Evolutionary conservation across 2,888 invertebrate species (phyloP).

Genomic region (Apantesis nais): DNA sequence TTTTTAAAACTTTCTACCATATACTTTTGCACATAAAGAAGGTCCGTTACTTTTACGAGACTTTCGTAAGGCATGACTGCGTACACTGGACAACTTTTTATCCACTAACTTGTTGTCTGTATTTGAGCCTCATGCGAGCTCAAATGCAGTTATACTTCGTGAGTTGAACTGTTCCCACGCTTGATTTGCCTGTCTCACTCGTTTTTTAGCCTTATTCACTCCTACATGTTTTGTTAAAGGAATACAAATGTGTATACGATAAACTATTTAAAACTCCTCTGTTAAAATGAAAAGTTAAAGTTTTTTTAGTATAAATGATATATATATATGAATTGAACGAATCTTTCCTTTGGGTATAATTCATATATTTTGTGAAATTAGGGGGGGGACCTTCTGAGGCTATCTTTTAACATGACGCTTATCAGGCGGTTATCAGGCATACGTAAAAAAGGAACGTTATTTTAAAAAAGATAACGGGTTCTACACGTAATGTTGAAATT

Average conservation of each 20-base stretch:
- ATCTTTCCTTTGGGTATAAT: too few species aligned
- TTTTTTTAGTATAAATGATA: neutral
- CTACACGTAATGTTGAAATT: neutral
- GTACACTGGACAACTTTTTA: slow-evolving; percentile 58
- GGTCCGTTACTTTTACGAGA: slow-evolving; percentile 56
- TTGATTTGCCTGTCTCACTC: slow-evolving; percentile 55
- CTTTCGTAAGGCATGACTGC: slow-evolving; percentile 58
- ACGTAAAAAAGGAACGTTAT: neutral
- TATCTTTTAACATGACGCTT: neutral
- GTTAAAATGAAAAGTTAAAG: neutral
- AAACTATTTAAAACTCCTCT: neutral
- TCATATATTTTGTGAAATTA: neutral
- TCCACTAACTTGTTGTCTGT: slow-evolving; percentile 60
- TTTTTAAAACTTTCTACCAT: slow-evolving; percentile 19
- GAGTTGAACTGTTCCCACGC: slow-evolving; percentile 69
- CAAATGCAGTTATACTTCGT: slow-evolving; percentile 57
- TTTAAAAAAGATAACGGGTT: neutral
- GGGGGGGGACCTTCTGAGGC: neutral
- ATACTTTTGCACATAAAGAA: slow-evolving; percentile 34
- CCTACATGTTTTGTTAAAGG: slow-evolving; percentile 38
- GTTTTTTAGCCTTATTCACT: slow-evolving; percentile 33
- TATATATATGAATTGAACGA: too few species aligned
- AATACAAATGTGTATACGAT: neutral
- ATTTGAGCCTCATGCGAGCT: slow-evolving; percentile 60
- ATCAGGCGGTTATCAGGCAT: neutral